phyloP scores from a whole-genome alignment of 2,113 vertebrate species.

The Notothenia rossii region DNA sequence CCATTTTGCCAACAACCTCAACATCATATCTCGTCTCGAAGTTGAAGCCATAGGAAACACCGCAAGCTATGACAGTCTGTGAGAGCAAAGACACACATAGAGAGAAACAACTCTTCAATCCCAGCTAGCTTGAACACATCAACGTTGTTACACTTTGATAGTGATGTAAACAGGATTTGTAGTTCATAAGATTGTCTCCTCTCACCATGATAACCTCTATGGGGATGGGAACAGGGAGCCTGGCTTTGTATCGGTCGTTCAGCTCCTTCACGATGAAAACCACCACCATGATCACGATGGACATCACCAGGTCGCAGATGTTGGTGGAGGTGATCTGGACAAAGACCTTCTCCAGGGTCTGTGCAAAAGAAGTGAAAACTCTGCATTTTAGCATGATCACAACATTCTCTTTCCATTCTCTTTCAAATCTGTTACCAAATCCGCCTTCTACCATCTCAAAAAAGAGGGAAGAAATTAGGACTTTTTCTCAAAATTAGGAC shows the following conservation, averaged over 20 bases:
- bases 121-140: no score
- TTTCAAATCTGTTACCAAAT: no score
- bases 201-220: constrained; percentile 93
- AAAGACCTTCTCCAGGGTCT: constrained; percentile 88
- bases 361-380: constrained; percentile 3
- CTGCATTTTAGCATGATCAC: no score
- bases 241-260: constrained; percentile 90
- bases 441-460: no score
- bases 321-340: constrained; percentile 88
- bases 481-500: no score
- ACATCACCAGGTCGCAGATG: constrained; percentile 90
- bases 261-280: constrained; percentile 92
- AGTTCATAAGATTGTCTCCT: no score
- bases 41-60: constrained; percentile 87
- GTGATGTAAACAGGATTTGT: neutral
- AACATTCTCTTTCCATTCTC: no score
- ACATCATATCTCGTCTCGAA: constrained; percentile 85
- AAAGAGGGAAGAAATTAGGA: no score
- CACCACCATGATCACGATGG: constrained; percentile 87
- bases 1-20: constrained; percentile 86
- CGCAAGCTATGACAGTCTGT: constrained; percentile 92
- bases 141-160: no score
- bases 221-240: constrained; percentile 92
- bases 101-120: neutral
- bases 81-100: constrained; percentile 32